These are phyloP conservation scores for Augochlora pura DNA, from an alignment of 1,140 invertebrate genomes.

Conservation along the genomic window DNA sequence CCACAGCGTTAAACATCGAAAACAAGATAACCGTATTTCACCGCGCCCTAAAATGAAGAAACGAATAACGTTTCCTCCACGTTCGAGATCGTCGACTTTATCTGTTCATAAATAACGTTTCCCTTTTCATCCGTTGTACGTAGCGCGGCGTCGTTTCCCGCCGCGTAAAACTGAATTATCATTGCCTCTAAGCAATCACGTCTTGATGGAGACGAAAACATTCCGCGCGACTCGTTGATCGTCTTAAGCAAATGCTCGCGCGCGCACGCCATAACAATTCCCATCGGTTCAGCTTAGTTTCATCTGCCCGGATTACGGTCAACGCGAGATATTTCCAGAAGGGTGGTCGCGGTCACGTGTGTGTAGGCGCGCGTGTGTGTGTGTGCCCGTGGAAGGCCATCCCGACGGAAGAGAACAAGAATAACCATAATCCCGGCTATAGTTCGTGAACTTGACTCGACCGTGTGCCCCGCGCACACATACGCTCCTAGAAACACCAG, in stretches of 20 bases:
- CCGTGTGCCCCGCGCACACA: neutral
- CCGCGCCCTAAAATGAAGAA: too few relatives aligned
- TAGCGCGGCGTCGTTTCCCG: neutral
- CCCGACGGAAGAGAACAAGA: neutral
- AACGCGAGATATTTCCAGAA: neutral
- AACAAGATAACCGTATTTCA: too few relatives aligned
- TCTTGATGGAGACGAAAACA: conserved; percentile 6
- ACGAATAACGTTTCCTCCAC: too few relatives aligned
- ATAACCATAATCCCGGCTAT: neutral
- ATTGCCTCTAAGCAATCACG: neutral
- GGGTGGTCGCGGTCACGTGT: too few relatives aligned
- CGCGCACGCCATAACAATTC: neutral
- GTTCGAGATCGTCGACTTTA: too few relatives aligned
- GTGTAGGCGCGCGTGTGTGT: too few relatives aligned
- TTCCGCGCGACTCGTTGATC: neutral
- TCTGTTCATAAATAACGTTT: neutral
- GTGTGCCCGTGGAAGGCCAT: too few relatives aligned
- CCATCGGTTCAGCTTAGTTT: conserved; percentile 2
- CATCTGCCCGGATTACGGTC: neutral
- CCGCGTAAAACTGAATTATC: neutral
- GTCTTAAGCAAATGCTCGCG: neutral
- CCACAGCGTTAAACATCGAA: too few relatives aligned
- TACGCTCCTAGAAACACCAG: neutral
- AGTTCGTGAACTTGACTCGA: neutral
- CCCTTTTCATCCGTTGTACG: neutral